These are phyloP conservation scores for Chloropsis hardwickii DNA, from an alignment of 2,113 vertebrate genomes.

Conservation along the genomic window DNA sequence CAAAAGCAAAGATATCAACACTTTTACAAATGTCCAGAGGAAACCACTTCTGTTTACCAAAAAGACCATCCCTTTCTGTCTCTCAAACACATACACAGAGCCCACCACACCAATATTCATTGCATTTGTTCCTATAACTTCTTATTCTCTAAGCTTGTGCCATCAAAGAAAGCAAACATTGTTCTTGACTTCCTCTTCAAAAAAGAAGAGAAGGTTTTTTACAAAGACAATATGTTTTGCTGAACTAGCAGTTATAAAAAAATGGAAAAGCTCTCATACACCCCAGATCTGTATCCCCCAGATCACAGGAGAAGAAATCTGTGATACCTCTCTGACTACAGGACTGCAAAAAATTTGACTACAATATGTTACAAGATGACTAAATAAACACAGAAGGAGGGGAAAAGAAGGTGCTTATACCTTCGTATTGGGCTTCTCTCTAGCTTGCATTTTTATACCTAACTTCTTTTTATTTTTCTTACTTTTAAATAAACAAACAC, in stretches of 20 bases:
- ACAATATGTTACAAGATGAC: neutral
- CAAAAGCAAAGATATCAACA: neutral
- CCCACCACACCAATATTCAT: neutral
- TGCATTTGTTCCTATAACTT: neutral
- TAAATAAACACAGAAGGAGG: neutral
- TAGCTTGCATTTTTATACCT: neutral
- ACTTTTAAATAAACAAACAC: neutral
- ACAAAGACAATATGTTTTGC: neutral
- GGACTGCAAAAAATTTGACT: neutral
- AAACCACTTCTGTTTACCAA: neutral
- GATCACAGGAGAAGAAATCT: neutral
- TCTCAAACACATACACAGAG: neutral
- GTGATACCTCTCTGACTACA: neutral
- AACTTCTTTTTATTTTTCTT: neutral
- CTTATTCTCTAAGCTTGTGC: neutral
- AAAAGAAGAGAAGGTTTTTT: neutral
- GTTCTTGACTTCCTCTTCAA: neutral
- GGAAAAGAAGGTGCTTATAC: fast-evolving
- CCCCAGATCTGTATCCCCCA: fast-evolving
- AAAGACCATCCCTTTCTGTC: neutral
- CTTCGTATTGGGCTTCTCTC: neutral
- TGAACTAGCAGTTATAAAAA: neutral
- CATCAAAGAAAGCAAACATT: neutral
- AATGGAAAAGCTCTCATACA: neutral
- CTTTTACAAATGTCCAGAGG: neutral